These are phyloP conservation scores for Pantherophis vulpinus DNA, from an alignment of 2,797 vertebrate genomes.

Conservation along the genomic window DNA sequence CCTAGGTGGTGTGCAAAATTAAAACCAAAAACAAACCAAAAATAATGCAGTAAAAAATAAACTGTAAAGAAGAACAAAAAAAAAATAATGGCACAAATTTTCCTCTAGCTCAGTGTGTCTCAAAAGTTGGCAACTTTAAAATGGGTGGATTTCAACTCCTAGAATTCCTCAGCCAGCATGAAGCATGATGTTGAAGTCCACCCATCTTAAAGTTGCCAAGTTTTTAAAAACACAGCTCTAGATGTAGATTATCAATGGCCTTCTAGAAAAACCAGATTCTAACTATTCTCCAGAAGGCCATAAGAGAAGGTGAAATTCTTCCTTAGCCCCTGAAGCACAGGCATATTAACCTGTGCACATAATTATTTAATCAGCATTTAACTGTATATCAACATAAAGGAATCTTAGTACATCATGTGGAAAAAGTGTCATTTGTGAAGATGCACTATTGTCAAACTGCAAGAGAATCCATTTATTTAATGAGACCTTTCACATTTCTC, in stretches of 20 bases:
- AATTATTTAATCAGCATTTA: not conserved
- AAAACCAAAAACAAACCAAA: not conserved
- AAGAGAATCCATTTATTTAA: not conserved
- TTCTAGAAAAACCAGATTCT: not conserved
- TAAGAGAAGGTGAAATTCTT: not conserved
- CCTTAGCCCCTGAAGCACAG: not conserved
- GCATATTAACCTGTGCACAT: not conserved
- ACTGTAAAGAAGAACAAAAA: not conserved
- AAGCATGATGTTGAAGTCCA: not conserved
- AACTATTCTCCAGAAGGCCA: not conserved
- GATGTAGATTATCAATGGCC: not conserved
- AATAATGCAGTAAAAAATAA: not conserved
- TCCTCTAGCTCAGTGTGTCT: not conserved
- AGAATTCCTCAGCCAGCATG: not conserved
- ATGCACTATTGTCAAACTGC: not conserved
- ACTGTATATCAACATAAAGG: not conserved
- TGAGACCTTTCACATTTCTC: not conserved
- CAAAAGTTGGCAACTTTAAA: not conserved
- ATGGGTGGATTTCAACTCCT: not conserved
- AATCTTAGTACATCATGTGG: not conserved
- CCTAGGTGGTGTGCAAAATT: not conserved
- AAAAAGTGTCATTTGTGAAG: not conserved
- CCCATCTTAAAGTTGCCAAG: not conserved
- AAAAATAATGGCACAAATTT: not conserved
- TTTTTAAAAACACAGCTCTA: not conserved